Evolutionary conservation across 2,888 invertebrate genomes (phyloP).

Genomic region (Lochmaea capreae): DNA sequence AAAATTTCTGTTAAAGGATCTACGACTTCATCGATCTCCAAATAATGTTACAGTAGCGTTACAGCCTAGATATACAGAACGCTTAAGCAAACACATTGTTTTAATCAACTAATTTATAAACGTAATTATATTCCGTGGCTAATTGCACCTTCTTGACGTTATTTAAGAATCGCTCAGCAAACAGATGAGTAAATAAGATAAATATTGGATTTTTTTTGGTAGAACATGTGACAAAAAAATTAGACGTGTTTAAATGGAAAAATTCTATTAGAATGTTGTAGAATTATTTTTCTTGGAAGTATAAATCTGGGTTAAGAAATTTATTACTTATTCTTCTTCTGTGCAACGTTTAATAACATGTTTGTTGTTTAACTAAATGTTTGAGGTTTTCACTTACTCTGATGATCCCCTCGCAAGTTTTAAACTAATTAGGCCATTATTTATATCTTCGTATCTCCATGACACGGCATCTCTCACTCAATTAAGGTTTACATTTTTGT

Average conservation of each 20-base stretch:
- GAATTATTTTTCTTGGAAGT: no score
- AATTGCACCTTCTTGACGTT: no score
- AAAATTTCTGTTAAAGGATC: slow-evolving; percentile 16
- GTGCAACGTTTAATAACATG: neutral
- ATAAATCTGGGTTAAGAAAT: no score
- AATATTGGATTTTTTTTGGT: no score
- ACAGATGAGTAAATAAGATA: no score
- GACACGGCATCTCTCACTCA: neutral
- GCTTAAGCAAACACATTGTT: neutral
- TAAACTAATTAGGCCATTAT: neutral
- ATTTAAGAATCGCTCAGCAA: no score
- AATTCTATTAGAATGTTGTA: no score
- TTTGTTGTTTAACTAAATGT: neutral
- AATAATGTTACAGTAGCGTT: neutral
- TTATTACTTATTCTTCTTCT: no score
- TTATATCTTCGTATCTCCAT: neutral
- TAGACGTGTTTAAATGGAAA: no score
- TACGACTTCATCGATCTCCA: slow-evolving; percentile 1
- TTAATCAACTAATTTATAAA: no score
- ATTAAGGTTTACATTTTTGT: neutral
- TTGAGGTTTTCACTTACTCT: neutral
- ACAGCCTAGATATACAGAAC: neutral
- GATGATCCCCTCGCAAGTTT: neutral
- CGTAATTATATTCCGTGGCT: no score
- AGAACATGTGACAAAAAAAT: no score